Base-by-base conservation (phyloP, 2,888 invertebrate genomes). In the Parnassius glacialis region DNA sequence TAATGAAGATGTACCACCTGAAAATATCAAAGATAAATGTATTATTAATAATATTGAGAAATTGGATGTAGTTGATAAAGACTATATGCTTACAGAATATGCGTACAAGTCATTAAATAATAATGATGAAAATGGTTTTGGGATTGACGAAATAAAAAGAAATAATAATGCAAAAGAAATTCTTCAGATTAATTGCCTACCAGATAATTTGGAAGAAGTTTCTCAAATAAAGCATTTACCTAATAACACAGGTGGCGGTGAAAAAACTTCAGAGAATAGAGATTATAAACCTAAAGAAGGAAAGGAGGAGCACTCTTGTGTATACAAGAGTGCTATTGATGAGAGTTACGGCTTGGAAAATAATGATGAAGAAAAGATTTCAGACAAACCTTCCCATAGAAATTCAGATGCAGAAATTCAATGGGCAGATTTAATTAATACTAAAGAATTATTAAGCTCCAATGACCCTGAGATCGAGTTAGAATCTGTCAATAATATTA, bases 391-490 rank as follows among this genome's bases (percentile, higher is more conserved):
- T 10, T 56, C 48, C 47, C 16, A 52, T 5, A 45, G 20, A 51
- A 62, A 34, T n/a, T 45, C 51, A 2, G 45, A 55, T 55, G n/a
- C n/a, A 13, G 62, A 62, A 44, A 16, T 34, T 7, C 54, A 54
- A 9, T 63, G 59, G 5, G 10, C 55, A 2, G 43, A 43, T 47
- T 59, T 58, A 2, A 55, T 48, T 47, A 45, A 47, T 42, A 56
- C 54, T 41, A 54, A 62, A 34, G 58, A 54, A 7, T 12, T 60
- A 41, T 34, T 34, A 12, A 62, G 42, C 44, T 59, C 55, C 12
- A 59, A 51, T 13, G 52, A 51, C 41, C 52, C 53, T 20, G 59
- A 65, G 42, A 65, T 61, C 0, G 65, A 65, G 34, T 50, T 64
- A 9, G 62, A 62, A 1, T 20, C 44, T 11, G 20, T 13, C 10